phyloP scores from a whole-genome alignment of 2,113 vertebrate species.

The Xenopus borealis region DNA sequence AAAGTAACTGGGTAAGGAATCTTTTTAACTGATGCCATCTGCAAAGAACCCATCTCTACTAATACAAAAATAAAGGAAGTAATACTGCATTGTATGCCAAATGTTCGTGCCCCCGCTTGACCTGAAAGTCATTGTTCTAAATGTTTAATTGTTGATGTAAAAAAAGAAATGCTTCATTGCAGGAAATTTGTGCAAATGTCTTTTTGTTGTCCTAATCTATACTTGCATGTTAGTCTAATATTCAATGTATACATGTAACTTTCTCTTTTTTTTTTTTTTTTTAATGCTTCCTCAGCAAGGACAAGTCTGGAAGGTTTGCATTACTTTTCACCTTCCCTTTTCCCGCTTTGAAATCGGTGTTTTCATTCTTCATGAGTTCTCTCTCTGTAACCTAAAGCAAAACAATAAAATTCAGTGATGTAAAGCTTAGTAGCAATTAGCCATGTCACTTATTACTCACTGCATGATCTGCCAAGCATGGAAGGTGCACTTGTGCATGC shows the following conservation, averaged over 20 bases:
- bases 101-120: no score
- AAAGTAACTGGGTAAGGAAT: no score
- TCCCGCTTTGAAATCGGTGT: conserved; percentile 78
- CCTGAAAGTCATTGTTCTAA: no score
- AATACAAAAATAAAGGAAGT: no score
- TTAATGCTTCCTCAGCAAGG: conserved; percentile 99
- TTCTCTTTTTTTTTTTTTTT: conserved; percentile 88
- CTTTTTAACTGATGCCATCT: no score
- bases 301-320: conserved; percentile 99
- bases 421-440: conserved; percentile 54
- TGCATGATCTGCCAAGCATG: conserved; percentile 54
- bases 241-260: conserved; percentile 87
- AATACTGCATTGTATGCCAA: no score
- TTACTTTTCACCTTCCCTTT: conserved; percentile 99
- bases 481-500: conserved; percentile 59
- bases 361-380: conserved; percentile 84
- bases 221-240: conserved; percentile 51
- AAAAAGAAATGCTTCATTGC: not conserved
- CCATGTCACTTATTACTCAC: conserved; percentile 52
- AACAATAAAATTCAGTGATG: conserved; percentile 61
- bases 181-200: conserved; percentile 3
- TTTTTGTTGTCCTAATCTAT: conserved; percentile 6
- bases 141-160: no score
- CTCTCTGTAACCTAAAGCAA: conserved; percentile 73
- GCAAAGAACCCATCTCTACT: no score